Base-by-base conservation (phyloP, 2,113 vertebrate genomes). In the Passer domesticus region DNA sequence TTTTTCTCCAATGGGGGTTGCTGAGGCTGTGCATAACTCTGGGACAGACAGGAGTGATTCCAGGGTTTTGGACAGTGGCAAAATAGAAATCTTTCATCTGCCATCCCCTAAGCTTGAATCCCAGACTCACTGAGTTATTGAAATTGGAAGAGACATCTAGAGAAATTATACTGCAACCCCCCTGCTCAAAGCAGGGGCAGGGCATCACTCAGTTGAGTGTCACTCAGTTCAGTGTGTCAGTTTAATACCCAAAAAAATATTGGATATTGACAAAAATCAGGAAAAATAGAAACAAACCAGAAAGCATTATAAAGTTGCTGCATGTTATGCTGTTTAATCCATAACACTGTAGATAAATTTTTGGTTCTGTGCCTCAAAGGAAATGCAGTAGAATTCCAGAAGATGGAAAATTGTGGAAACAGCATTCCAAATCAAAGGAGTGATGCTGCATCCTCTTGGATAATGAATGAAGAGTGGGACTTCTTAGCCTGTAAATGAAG, bases 31-130 rank as follows among this genome's bases (percentile, higher is more conserved):
- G 89, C 37, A 8, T 79, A 58, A 73, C 37, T 9, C 37, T 58
- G 74, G 74, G 74, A 56, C 70, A 79, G 82, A 56, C 70, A 79
- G 78, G 44, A 93, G 44, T 2, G 33, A 91, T 91, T 91, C 86
- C 72, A 69, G 30, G 28, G 24, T 37, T 87, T 83, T 55, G 59
- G 66, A 11, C 46, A 50, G 76, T 58, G 63, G 37, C 94, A 92
- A 69, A 89, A 83, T 13, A 70, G 60, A 83, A 96, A 96, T 70
- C 44, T 83, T 95, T 89, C 76, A 70, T 59, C 58, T 88, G 15
- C 80, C 30, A 13, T 81, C 80, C 55, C 31, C 60, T 77, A 49
- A 77, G n/a, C 60, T 60, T 92, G 73, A 81, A 27, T 70, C 68
- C 47, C n/a, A 28, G 59, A 23, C 50, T 86, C 73, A 46, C 25